Conservation (phyloP, 2,888 invertebrate genomes). For the Pachycephus smyrnensis region DNA sequence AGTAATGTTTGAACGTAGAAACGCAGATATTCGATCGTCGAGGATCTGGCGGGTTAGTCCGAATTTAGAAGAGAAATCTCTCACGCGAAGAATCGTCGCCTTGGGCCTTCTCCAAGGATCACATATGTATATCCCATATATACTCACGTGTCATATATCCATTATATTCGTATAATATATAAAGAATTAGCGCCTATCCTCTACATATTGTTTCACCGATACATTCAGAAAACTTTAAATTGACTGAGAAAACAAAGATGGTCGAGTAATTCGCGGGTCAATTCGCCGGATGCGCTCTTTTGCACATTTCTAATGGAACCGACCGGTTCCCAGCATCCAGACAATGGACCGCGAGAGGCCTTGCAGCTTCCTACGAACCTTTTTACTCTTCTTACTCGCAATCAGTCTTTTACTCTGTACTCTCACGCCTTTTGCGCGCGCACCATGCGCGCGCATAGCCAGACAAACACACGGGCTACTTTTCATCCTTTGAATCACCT, state of each 20-base stretch:
- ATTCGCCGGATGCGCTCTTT: background rate
- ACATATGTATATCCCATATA: background rate
- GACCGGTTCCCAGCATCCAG: constrained; percentile 42
- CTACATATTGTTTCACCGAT: background rate
- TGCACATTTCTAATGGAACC: constrained; percentile 15
- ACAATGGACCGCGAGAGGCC: constrained; percentile 33
- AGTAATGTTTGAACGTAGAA: background rate
- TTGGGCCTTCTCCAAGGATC: background rate
- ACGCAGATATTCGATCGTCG: background rate
- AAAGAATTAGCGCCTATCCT: background rate
- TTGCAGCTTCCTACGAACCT: constrained; percentile 30
- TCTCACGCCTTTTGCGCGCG: constrained; percentile 28
- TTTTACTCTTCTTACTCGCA: constrained; percentile 27
- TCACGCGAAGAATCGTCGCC: constrained; percentile 1
- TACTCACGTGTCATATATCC: background rate
- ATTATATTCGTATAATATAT: background rate
- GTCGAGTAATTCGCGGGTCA: background rate
- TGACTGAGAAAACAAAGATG: background rate
- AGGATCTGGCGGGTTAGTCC: background rate
- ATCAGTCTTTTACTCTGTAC: constrained; percentile 32
- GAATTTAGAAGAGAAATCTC: constrained; percentile 7
- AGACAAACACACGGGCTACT: background rate
- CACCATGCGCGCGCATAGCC: background rate
- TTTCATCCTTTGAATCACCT: constrained; percentile 14
- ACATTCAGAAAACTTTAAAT: background rate